These are phyloP conservation scores for Spialia ferax DNA, from an alignment of 2,888 invertebrate species.

Conservation along the genomic window DNA sequence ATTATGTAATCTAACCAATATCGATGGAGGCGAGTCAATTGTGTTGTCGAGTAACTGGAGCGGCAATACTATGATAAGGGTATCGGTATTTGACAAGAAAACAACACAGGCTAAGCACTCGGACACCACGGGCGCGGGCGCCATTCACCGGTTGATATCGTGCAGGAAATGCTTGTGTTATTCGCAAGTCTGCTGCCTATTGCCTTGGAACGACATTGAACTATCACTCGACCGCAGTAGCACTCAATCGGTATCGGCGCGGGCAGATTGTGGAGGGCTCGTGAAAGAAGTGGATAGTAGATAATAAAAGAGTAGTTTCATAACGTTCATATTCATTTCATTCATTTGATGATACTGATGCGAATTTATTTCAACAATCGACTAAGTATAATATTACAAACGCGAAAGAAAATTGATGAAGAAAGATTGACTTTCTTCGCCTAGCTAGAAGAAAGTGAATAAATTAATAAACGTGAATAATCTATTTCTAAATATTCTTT, in stretches of 20 bases:
- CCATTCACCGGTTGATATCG: slow-evolving; percentile 21
- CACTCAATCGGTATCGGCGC: neutral
- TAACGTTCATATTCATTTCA: too few relatives aligned
- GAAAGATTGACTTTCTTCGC: too few relatives aligned
- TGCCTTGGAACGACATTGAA: slow-evolving; percentile 46
- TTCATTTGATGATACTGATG: too few relatives aligned
- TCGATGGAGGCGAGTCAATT: neutral
- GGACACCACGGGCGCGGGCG: neutral
- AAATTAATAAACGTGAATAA: too few relatives aligned
- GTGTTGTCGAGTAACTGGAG: neutral
- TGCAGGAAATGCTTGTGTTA: slow-evolving; percentile 2
- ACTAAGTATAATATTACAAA: too few relatives aligned
- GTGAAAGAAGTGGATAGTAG: neutral
- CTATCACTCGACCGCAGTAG: slow-evolving; percentile 16
- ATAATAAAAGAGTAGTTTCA: too few relatives aligned
- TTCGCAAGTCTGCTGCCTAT: neutral
- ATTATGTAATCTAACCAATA: too few relatives aligned
- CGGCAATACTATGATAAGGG: neutral
- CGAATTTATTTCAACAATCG: too few relatives aligned
- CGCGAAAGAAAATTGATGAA: too few relatives aligned
- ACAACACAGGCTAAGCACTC: neutral
- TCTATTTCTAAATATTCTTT: too few relatives aligned
- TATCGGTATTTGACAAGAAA: neutral
- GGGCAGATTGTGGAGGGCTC: neutral
- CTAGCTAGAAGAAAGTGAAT: too few relatives aligned